These are phyloP conservation scores for Platalea minor DNA, from an alignment of 2,797 vertebrate genomes.

Conservation along the genomic window DNA sequence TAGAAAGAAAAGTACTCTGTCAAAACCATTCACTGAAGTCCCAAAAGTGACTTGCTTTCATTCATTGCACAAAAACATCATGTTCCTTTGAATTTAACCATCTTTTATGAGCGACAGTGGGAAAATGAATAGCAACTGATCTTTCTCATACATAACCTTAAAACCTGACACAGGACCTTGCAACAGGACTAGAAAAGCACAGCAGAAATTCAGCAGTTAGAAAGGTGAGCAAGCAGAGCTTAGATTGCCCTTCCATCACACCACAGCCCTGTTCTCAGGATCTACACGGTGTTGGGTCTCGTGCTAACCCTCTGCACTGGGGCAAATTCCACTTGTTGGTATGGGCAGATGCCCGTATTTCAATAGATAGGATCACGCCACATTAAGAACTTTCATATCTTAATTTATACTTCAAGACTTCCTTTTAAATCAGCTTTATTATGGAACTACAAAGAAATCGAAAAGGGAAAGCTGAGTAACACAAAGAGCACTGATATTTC, in stretches of 20 bases:
- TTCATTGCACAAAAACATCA: background rate
- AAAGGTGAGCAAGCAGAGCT: background rate
- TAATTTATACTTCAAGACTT: background rate
- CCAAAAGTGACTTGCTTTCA: background rate
- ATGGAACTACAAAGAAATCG: background rate
- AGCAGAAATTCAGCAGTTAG: background rate
- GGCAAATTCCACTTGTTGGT: background rate
- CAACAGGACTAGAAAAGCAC: background rate
- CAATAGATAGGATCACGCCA: accelerated
- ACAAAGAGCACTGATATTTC: background rate
- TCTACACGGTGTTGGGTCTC: accelerated
- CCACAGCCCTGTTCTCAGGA: background rate
- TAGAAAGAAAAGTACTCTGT: background rate
- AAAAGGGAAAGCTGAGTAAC: background rate
- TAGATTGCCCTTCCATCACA: background rate
- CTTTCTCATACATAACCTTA: background rate
- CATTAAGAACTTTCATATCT: background rate
- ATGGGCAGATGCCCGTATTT: accelerated
- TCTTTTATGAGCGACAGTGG: background rate
- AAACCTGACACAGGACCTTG: background rate
- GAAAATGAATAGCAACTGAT: background rate
- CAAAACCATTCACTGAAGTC: background rate
- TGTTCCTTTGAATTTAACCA: background rate
- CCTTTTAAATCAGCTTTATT: background rate
- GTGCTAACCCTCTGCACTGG: accelerated